Evolutionary conservation across 2,113 vertebrate species (phyloP), one percentile per base, ranked within the genome.

Genomic region (Micromys minutus): DNA sequence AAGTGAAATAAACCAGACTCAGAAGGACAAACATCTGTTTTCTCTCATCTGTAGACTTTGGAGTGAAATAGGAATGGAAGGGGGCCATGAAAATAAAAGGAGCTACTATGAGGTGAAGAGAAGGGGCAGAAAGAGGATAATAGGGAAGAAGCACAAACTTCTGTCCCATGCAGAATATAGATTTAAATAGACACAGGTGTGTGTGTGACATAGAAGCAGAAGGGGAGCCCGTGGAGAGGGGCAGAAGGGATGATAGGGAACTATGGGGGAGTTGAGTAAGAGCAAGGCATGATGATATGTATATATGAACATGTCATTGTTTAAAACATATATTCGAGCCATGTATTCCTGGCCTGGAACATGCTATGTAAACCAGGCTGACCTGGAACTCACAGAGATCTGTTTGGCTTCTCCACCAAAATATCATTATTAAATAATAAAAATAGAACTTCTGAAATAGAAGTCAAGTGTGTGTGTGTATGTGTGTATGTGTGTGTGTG

Each of bases 1-100:
- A 87, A 87, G 36, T 39, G 65, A 87, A 87, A 72, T 87, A 87
- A 72, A 55, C 85, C 85, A 87, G 85, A 72, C 36, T 42, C 84
- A 7, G 84, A 69, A 65, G n/a, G 67, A 52, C 67, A 87, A 55
- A 72, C 52, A 19, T 52, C 84, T 87, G 67, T 72, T 72, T 87
- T 87, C 36, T 55, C 22, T 72, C 67, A 72, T 55, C 52, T 71
- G 34, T 52, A 13, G 45, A 87, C 31, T 71, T 52, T 52, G 8
- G 39, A 26, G 45, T 69, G 42, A 67, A 69, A n/a, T 69, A 52
- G 12, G 12, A 69, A 69, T 52, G 65, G 50, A 69, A 24, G 11
- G 9, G 36, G 45, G 8, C 13, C 61, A 65, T 15, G 10, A 36
- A 67, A 50, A 29, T 36, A 67, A 45, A 47, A 52, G 21, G 17